Percentiles rank a stretch among this genome's conserved stretches.
These are phyloP conservation scores for Diprion similis DNA, from an alignment of 1,140 invertebrate genomes.

Conservation along the genomic window DNA sequence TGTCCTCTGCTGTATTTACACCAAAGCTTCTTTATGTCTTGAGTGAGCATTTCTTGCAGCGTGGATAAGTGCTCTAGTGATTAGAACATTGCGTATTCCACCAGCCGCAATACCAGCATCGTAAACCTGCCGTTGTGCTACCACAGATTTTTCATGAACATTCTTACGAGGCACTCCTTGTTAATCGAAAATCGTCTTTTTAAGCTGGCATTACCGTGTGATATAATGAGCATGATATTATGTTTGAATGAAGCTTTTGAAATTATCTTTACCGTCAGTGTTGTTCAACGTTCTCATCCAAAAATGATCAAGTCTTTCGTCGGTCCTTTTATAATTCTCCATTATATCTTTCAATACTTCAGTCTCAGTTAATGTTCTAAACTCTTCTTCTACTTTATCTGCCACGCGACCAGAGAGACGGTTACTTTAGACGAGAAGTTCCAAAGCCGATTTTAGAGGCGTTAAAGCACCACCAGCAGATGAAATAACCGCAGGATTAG, in stretches of 20 bases:
- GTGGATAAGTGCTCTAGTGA: slow-evolving; percentile 23
- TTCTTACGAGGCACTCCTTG: slow-evolving; percentile 30
- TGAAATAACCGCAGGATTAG: slow-evolving; percentile 21
- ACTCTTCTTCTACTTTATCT: slow-evolving; percentile 22
- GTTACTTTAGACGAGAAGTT: slow-evolving; percentile 21
- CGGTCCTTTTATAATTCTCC: slow-evolving; percentile 20
- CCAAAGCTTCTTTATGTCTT: slow-evolving; percentile 22
- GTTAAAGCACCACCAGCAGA: not conserved
- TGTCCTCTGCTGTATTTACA: slow-evolving; percentile 10
- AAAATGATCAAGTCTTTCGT: slow-evolving; percentile 28
- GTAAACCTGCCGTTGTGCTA: slow-evolving; percentile 28
- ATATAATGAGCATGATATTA: slow-evolving; percentile 30
- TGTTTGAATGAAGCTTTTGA: slow-evolving; percentile 23
- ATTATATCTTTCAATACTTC: slow-evolving; percentile 15
- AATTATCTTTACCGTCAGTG: slow-evolving; percentile 4
- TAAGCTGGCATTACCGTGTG: slow-evolving; percentile 26
- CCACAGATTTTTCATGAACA: slow-evolving; percentile 23
- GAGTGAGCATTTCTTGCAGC: slow-evolving; percentile 22
- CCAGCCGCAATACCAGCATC: slow-evolving; percentile 24
- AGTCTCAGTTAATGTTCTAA: slow-evolving; percentile 13
- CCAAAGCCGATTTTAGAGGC: slow-evolving; percentile 19
- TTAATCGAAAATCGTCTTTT: slow-evolving; percentile 32
- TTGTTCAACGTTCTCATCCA: slow-evolving; percentile 22
- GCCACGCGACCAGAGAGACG: slow-evolving; percentile 25
- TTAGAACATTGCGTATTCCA: slow-evolving; percentile 17